Conservation (phyloP, 2,888 invertebrate genomes). For the Cosmopolites sordidus region DNA sequence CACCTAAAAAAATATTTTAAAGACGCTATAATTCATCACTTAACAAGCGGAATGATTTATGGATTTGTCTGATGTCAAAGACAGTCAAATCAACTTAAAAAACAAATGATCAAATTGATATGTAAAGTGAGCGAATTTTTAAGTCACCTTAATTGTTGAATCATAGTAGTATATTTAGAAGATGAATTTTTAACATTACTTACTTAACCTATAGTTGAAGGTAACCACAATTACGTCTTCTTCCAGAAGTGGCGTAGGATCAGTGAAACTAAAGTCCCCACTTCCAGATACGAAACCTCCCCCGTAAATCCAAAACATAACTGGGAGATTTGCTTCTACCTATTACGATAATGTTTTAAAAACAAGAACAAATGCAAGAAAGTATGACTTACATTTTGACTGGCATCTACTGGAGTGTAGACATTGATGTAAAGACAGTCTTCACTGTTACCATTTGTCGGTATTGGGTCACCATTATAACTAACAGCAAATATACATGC, state of each 20-base stretch:
- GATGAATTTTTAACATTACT: too few relatives aligned
- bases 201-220: constrained; percentile 34
- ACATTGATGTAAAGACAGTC: constrained; percentile 31
- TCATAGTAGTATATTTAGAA: too few relatives aligned
- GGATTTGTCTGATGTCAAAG: too few relatives aligned
- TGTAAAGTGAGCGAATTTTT: too few relatives aligned
- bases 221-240: constrained; percentile 37
- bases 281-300: constrained; percentile 44
- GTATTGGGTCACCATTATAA: constrained; percentile 13
- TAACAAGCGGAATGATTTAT: too few relatives aligned
- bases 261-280: constrained; percentile 33
- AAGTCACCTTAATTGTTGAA: too few relatives aligned
- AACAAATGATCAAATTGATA: too few relatives aligned
- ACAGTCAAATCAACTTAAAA: too few relatives aligned
- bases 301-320: constrained; percentile 46
- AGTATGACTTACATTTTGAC: constrained; percentile 7
- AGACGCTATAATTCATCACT: too few relatives aligned
- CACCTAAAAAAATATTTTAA: constrained; percentile 13
- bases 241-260: constrained; percentile 42
- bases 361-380: too few relatives aligned
- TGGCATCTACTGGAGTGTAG: constrained; percentile 23
- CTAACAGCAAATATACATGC: constrained; percentile 26
- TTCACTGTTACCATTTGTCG: constrained; percentile 28
- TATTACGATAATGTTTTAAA: too few relatives aligned
- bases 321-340: constrained; percentile 34